These are phyloP conservation scores for Macaca nemestrina DNA, from an alignment of 2,113 vertebrate genomes.

Conservation along the genomic window DNA sequence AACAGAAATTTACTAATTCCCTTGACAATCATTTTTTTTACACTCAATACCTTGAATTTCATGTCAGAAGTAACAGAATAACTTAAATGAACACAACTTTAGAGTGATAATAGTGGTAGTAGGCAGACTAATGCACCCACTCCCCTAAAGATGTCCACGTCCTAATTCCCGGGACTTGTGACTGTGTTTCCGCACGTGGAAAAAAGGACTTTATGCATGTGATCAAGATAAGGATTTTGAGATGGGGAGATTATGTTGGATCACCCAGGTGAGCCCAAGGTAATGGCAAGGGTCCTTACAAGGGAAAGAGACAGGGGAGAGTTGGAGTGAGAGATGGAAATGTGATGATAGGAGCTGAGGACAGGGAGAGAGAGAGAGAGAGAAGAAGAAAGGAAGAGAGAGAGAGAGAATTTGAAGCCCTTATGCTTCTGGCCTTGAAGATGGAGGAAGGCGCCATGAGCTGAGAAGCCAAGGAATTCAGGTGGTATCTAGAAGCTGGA, in stretches of 20 bases:
- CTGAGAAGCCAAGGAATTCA: neutral
- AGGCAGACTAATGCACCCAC: neutral
- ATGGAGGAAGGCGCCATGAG: neutral
- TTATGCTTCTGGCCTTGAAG: neutral
- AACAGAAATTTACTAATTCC: constrained; percentile 68
- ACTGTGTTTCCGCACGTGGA: neutral
- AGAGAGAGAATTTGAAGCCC: neutral
- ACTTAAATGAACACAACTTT: constrained; percentile 55
- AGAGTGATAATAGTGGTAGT: neutral
- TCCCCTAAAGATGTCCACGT: neutral
- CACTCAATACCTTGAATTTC: constrained; percentile 63
- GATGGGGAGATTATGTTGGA: neutral
- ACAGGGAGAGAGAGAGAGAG: too few relatives aligned
- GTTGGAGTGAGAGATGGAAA: neutral
- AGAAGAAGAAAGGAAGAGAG: too few relatives aligned
- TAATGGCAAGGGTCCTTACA: neutral
- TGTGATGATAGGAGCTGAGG: neutral
- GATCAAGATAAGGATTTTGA: neutral
- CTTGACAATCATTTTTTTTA: constrained; percentile 66
- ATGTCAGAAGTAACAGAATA: constrained; percentile 58
- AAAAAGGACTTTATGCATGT: neutral
- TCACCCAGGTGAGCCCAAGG: neutral
- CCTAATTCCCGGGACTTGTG: neutral
- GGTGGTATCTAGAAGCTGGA: neutral
- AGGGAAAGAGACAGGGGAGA: neutral